phyloP scores from a whole-genome alignment of 2,113 vertebrate species.

The Vulpes vulpes region DNA sequence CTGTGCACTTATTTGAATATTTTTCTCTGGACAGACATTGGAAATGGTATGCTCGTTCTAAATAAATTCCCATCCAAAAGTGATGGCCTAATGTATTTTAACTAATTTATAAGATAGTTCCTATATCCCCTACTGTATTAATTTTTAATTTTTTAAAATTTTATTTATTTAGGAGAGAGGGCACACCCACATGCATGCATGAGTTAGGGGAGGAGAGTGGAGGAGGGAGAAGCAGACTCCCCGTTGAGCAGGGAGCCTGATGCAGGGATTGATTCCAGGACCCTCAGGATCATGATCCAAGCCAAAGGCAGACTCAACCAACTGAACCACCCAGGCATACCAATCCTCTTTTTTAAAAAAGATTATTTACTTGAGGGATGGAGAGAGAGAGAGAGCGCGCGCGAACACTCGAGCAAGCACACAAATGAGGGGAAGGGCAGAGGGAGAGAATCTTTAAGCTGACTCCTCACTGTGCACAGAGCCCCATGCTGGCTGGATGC shows the following conservation, averaged over 20 bases:
- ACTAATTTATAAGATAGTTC: constrained; percentile 12
- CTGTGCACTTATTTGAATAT: not conserved
- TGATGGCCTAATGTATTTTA: constrained; percentile 36
- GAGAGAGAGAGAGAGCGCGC: not conserved
- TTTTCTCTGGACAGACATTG: not conserved
- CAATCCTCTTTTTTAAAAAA: not conserved
- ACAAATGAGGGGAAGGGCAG: not conserved
- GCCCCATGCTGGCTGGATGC: not conserved
- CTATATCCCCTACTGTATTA: not conserved
- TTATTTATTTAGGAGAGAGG: not conserved
- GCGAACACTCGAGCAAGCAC: not conserved
- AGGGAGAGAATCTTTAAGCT: not conserved
- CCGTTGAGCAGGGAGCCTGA: not conserved
- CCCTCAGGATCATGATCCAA: not conserved
- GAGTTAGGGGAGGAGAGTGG: not conserved
- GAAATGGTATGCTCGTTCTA: constrained; percentile 14
- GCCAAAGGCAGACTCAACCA: not conserved
- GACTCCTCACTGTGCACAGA: not conserved
- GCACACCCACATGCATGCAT: not conserved
- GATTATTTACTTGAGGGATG: not conserved
- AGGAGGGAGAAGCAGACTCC: not conserved
- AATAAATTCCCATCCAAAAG: constrained; percentile 20
- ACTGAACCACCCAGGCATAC: not conserved
- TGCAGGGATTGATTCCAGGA: not conserved
- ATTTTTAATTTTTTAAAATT: not conserved